These are phyloP conservation scores for Paraescarpia echinospica DNA, from an alignment of 1,140 invertebrate species.

Conservation along the genomic window DNA sequence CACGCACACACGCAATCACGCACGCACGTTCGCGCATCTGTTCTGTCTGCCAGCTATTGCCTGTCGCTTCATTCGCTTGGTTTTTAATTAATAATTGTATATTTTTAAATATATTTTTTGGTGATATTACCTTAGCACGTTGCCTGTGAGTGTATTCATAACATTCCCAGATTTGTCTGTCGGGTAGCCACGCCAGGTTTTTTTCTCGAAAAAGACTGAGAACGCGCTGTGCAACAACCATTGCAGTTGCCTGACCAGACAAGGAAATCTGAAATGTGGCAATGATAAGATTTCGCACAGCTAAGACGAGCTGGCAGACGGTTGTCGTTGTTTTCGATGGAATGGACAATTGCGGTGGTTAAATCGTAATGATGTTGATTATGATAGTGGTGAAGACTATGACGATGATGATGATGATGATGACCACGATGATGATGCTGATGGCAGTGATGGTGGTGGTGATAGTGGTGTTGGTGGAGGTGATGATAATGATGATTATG, in stretches of 20 bases:
- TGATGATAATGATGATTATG: background rate
- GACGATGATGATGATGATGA: background rate
- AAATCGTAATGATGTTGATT: background rate
- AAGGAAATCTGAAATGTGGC: background rate
- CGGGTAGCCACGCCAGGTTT: background rate
- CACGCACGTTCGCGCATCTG: background rate
- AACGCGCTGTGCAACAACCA: background rate
- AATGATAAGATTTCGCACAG: background rate
- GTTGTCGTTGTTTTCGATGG: background rate
- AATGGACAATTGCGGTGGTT: background rate
- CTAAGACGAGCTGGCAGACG: too few relatives aligned
- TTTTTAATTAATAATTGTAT: background rate
- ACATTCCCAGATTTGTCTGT: background rate
- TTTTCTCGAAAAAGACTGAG: background rate
- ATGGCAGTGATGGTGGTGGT: too few relatives aligned
- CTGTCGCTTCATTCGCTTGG: background rate
- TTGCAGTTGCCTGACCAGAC: background rate
- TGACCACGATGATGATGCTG: too few relatives aligned
- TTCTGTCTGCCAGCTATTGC: background rate
- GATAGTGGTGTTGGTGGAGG: background rate
- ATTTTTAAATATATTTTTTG: background rate
- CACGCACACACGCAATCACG: background rate
- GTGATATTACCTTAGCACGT: too few relatives aligned
- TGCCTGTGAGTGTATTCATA: background rate
- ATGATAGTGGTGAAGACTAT: background rate